Evolutionary conservation across 1,140 invertebrate species (phyloP).

Genomic region (Drosophila obscura): DNA sequence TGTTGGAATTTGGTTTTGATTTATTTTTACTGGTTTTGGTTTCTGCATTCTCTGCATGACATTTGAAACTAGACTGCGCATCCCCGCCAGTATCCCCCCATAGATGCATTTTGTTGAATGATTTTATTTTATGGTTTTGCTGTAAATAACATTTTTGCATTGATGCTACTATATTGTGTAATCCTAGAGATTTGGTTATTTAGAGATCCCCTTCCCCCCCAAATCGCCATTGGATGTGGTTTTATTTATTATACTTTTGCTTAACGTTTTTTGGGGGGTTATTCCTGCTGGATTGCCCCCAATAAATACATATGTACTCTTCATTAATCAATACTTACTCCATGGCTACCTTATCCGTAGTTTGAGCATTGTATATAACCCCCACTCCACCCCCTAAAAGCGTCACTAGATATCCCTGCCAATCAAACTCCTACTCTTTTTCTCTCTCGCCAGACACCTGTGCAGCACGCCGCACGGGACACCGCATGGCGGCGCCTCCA

Average conservation of each 20-base stretch:
- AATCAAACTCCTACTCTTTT: background rate
- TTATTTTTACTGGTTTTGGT: slow-evolving; percentile 17
- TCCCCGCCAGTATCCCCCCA: too few species aligned
- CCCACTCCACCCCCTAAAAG: background rate
- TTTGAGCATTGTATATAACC: slow-evolving; percentile 56
- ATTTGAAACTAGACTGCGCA: background rate
- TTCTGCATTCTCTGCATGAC: slow-evolving; percentile 31
- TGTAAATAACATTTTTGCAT: background rate
- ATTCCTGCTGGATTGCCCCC: background rate
- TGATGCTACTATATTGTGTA: background rate
- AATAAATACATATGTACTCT: slow-evolving; percentile 12
- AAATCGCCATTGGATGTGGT: slow-evolving; percentile 40
- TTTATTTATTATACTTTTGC: slow-evolving; percentile 34
- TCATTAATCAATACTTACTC: slow-evolving; percentile 28
- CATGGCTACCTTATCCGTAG: slow-evolving; percentile 46
- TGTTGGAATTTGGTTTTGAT: slow-evolving; percentile 26
- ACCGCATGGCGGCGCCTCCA: slow-evolving; percentile 85
- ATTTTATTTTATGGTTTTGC: background rate
- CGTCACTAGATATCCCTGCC: slow-evolving; percentile 1
- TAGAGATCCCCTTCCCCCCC: background rate
- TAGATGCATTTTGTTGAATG: too few species aligned
- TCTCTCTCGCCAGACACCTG: slow-evolving; percentile 53
- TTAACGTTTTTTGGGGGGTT: slow-evolving; percentile 21
- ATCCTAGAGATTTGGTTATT: background rate
- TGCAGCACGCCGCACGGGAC: slow-evolving; percentile 54